Conservation (phyloP, 2,113 vertebrate species). For the Pelvicachromis taeniatus region DNA sequence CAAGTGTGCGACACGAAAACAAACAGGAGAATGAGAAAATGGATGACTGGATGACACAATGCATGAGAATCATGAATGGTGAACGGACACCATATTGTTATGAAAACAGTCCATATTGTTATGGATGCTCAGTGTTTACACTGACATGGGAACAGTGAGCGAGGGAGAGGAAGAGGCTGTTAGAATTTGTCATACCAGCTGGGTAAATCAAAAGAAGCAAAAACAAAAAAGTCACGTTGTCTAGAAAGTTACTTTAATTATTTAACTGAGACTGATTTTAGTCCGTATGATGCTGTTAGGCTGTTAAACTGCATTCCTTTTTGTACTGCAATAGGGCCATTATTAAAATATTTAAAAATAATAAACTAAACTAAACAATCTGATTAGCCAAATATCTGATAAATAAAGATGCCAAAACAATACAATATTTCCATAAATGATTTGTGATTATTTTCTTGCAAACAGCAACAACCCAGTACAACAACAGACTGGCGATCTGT, state of each 20-base stretch:
- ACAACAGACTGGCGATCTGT: not conserved
- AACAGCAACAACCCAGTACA: not conserved
- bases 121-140: slow-evolving; percentile 18
- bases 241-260: not conserved
- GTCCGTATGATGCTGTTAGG: not conserved
- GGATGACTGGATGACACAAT: slow-evolving; percentile 37
- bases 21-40: slow-evolving; percentile 45
- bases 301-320: not conserved
- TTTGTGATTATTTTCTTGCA: not conserved
- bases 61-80: slow-evolving; percentile 45
- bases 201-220: not conserved
- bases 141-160: not conserved
- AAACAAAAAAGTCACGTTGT: not conserved
- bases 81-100: slow-evolving; percentile 44
- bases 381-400: not conserved
- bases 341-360: not conserved
- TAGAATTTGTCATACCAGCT: not conserved
- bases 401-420: not conserved
- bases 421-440: not conserved
- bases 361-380: not conserved
- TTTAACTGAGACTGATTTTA: not conserved
- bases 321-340: not conserved
- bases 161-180: not conserved
- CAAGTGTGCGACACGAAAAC: slow-evolving; percentile 40
- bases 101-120: slow-evolving; percentile 28